Conservation (phyloP, 2,797 vertebrate genomes). For the Loris lydekkerianus region DNA sequence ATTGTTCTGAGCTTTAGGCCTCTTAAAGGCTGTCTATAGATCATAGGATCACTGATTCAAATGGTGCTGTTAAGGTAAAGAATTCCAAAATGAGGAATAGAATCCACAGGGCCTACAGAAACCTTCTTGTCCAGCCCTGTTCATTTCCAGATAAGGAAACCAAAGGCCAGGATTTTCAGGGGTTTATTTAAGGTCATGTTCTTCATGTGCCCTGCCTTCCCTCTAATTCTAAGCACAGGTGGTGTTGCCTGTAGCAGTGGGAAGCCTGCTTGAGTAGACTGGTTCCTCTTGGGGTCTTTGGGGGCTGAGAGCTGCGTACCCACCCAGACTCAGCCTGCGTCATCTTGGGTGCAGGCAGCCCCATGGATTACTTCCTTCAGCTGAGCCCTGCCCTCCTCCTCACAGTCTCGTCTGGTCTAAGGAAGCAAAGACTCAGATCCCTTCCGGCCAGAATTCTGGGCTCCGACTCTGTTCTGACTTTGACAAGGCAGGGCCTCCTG, state of each 20-base stretch:
- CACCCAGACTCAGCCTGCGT: neutral
- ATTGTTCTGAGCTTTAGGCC: no score
- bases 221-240: neutral
- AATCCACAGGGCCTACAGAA: neutral
- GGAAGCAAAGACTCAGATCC: constrained; percentile 51
- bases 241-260: neutral
- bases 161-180: neutral
- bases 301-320: neutral
- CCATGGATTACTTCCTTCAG: neutral
- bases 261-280: neutral
- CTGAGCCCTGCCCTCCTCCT: neutral
- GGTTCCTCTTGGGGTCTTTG: neutral
- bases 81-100: neutral
- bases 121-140: neutral
- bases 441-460: constrained; percentile 62
- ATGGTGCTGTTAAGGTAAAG: neutral
- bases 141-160: neutral
- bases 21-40: neutral
- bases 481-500: constrained; percentile 40
- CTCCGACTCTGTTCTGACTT: neutral
- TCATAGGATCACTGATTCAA: neutral
- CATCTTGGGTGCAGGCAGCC: neutral
- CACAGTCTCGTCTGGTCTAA: neutral
- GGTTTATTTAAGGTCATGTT: neutral
- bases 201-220: neutral